Base-by-base conservation (phyloP, 2,888 invertebrate species). In the Nemapogon koenigi region DNA sequence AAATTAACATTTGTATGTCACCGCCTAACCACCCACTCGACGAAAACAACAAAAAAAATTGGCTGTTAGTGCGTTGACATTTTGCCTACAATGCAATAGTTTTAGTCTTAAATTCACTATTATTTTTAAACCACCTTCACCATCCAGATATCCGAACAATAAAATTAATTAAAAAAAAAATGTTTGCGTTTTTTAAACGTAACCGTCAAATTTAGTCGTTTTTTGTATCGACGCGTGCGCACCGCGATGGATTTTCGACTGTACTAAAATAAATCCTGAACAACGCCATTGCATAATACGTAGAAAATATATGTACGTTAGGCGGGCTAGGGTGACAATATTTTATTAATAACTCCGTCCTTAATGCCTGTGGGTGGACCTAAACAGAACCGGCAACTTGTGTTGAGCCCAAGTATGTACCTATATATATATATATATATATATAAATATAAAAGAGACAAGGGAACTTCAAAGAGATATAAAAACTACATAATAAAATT, bases 211-310 rank as follows among this genome's bases (percentile, higher is more conserved):
- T 14, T 18, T 19, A 8, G 17, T 16, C 19, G 3, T 7, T 11
- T 17, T n/a, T 10, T 17, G 18, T 33, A 27, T 43, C 49, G 55
- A 50, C 54, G 63, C 58, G 63, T 50, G 49, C 49, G 46, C 53
- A 41, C 35, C 60, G 60, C 59, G 56, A 46, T 49, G 51, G 52
- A 54, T 52, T 57, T 63, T 65, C 64, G 59, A 53, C 68, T 71
- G 62, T 66, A 73, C 75, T 63, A 65, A 73, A 72, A 72, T 73
- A 67, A 68, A 63, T 62, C 60, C 59, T 60, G 61, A 63, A 63
- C 59, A 25, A 16, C 38, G 55, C 50, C 57, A 58, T 78, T 78
- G 72, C 75, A 67, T 73, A 78, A 78, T 64, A 59, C 65, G n/a
- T n/a, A n/a, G n/a, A n/a, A n/a, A n/a, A n/a, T n/a, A n/a, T n/a